A percentile compares a stretch with the other conserved stretches of the same genome.
These are phyloP conservation scores for Urocolius indicus DNA, from an alignment of 2,113 vertebrate species.

Conservation along the genomic window DNA sequence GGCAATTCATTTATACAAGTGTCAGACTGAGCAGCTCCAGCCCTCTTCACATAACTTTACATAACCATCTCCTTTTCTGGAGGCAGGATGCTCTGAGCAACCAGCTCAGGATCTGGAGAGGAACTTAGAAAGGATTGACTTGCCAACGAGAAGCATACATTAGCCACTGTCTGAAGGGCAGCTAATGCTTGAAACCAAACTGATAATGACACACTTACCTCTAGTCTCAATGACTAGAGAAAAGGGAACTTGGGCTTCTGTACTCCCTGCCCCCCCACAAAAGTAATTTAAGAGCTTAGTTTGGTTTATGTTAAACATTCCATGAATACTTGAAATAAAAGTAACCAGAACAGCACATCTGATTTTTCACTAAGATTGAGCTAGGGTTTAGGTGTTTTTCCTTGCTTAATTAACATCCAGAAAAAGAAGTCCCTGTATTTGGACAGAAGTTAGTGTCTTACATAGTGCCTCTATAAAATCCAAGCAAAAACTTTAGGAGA, in stretches of 20 bases:
- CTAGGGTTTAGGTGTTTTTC: accelerated
- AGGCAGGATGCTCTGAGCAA: not conserved
- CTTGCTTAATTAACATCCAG: not conserved
- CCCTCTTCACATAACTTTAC: not conserved
- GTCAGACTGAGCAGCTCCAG: not conserved
- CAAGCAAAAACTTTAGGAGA: not conserved
- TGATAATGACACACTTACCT: not conserved
- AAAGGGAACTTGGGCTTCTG: not conserved
- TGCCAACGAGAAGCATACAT: not conserved
- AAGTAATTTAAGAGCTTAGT: not conserved
- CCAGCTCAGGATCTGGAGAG: not conserved
- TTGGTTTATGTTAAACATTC: not conserved
- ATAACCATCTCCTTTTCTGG: not conserved
- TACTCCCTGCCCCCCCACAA: no score
- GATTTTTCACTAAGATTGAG: not conserved
- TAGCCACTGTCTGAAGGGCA: not conserved
- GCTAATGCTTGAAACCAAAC: not conserved
- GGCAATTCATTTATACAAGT: not conserved
- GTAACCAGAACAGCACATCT: not conserved
- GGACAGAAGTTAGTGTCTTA: not conserved
- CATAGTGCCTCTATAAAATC: not conserved
- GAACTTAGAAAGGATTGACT: not conserved
- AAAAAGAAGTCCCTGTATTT: not conserved
- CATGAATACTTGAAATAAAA: not conserved
- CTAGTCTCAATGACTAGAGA: not conserved